These are phyloP conservation scores for Alouatta palliata DNA, from an alignment of 2,113 vertebrate species.

Conservation along the genomic window DNA sequence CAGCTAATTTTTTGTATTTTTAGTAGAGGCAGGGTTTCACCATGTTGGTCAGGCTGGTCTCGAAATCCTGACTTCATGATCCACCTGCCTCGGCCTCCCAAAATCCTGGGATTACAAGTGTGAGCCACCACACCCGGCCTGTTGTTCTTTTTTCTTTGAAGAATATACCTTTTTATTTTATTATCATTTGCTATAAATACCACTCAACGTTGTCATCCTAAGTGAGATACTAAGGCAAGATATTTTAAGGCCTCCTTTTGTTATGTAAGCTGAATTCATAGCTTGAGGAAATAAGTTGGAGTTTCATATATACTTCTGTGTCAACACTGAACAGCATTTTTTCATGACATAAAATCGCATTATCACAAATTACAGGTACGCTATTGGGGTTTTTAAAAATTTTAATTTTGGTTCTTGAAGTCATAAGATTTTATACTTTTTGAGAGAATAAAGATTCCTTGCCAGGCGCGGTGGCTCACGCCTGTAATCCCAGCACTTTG, in stretches of 20 bases:
- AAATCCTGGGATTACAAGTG: too few species aligned
- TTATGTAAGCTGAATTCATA: not conserved
- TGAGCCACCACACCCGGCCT: too few species aligned
- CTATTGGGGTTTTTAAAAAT: not conserved
- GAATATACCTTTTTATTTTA: not conserved
- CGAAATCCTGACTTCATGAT: too few species aligned
- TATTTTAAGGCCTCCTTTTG: not conserved
- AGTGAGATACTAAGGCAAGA: not conserved
- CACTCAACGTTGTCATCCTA: not conserved
- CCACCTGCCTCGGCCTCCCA: too few species aligned
- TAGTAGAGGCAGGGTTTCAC: too few species aligned
- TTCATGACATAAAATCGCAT: not conserved
- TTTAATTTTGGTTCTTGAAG: conserved; percentile 11
- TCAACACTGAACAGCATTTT: not conserved
- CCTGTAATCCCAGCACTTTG: too few species aligned
- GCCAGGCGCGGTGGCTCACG: too few species aligned
- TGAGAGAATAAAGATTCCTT: too few species aligned
- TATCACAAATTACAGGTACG: not conserved
- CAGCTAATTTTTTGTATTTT: too few species aligned
- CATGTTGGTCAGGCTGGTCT: too few species aligned
- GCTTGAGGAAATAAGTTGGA: not conserved
- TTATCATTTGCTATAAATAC: not conserved
- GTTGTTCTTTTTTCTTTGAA: not conserved
- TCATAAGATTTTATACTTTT: not conserved
- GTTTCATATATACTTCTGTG: not conserved